A percentile compares a stretch with the other conserved stretches of the same genome.
These are phyloP conservation scores for Calliphora vicina DNA, from an alignment of 1,140 invertebrate genomes.

Conservation along the genomic window DNA sequence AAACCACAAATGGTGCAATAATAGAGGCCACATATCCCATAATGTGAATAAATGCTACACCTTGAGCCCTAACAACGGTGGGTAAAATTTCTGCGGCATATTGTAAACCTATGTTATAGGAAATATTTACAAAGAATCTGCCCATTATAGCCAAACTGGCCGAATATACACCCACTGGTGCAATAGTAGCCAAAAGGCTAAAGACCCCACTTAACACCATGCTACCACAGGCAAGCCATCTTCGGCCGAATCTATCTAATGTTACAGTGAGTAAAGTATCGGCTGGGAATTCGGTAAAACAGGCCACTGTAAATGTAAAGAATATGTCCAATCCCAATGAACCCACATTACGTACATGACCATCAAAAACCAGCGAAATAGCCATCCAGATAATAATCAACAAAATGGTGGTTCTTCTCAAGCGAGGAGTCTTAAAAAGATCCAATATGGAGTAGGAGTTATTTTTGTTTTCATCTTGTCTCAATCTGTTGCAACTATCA, in stretches of 20 bases:
- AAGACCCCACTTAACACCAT: constrained; percentile 82
- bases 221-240: constrained; percentile 83
- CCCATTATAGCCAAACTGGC: constrained; percentile 79
- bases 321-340: constrained; percentile 82
- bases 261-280: constrained; percentile 82
- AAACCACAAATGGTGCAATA: constrained; percentile 82
- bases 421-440: constrained; percentile 75
- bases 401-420: constrained; percentile 75
- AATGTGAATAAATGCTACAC: constrained; percentile 83
- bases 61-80: constrained; percentile 85
- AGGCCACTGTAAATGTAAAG: constrained; percentile 83
- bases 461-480: constrained; percentile 73
- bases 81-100: constrained; percentile 87
- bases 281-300: constrained; percentile 76
- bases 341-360: constrained; percentile 84
- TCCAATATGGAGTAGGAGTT: constrained; percentile 78
- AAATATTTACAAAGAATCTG: constrained; percentile 84
- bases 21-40: constrained; percentile 86
- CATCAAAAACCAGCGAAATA: constrained; percentile 86
- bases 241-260: constrained; percentile 81
- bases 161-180: constrained; percentile 71
- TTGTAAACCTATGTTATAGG: constrained; percentile 88
- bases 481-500: constrained; percentile 48
- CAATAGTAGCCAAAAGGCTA: constrained; percentile 76
- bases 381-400: constrained; percentile 86